Evolutionary conservation across 1,140 invertebrate species (phyloP).

Genomic region (Calliopsis andreniformis): DNA sequence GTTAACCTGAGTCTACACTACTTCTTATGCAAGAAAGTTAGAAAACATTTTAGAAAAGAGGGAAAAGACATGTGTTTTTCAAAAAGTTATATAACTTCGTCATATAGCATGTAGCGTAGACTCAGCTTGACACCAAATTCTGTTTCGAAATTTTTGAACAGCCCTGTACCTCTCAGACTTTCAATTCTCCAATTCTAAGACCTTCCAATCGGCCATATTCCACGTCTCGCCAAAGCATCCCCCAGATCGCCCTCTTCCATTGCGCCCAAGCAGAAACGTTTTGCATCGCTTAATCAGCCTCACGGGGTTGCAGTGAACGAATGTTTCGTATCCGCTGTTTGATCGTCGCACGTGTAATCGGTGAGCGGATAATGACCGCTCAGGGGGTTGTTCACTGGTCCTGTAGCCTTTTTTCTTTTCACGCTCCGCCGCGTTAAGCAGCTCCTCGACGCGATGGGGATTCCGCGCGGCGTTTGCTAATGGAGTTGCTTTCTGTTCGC

Average conservation of each 20-base stretch:
- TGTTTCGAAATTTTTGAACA: no score
- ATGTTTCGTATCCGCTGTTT: slow-evolving; percentile 31
- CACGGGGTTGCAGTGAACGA: slow-evolving; percentile 17
- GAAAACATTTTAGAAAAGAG: no score
- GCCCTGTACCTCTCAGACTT: no score
- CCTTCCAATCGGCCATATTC: slow-evolving; percentile 15
- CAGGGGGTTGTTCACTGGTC: slow-evolving; percentile 35
- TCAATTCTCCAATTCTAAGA: no score
- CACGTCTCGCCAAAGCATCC: no score
- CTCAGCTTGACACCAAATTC: no score
- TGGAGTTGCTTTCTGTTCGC: not conserved
- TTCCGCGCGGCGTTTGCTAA: not conserved
- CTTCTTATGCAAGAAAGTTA: no score
- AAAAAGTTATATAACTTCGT: no score
- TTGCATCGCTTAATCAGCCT: slow-evolving; percentile 13
- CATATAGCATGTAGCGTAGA: no score
- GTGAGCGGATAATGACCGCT: slow-evolving; percentile 28
- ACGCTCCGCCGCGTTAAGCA: not conserved
- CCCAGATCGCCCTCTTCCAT: no score
- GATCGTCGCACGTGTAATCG: slow-evolving; percentile 43
- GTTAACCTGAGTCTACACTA: no score
- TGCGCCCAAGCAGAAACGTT: slow-evolving; percentile 23
- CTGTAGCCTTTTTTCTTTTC: slow-evolving; percentile 3
- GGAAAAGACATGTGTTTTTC: no score
- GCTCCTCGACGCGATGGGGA: not conserved